Evolutionary conservation across 2,113 vertebrate species (phyloP), one percentile per base, ranked within the genome.

Genomic region (Todiramphus chloris): DNA sequence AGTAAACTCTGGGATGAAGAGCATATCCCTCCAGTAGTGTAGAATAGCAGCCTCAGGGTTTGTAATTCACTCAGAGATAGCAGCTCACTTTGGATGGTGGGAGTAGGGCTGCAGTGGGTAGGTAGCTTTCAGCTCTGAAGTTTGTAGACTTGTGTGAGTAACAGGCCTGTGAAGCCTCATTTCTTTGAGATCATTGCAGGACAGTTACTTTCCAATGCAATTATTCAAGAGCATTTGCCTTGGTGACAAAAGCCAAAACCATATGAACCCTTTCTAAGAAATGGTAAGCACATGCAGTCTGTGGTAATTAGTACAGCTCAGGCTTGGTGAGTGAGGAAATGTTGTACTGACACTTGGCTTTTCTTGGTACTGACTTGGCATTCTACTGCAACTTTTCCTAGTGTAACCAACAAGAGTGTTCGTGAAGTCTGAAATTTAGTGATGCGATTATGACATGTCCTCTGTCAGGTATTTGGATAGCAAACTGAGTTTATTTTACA

Each of bases 391-490:
- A 35, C 31, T 53, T 83, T 46, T 76, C 43, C 21, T 46, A 19
- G 31, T 64, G 23, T 41, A 51, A 46, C 41, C 58, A 70, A 25
- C 37, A 33, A 16, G 53, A 43, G 44, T 48, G 78, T 76, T 84
- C 21, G 24, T 16, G 9, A 66, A 66, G 24, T 41, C 73, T 83
- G 77, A 60, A 76, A 62, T 43, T 44, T 39, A 56, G 16, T 55
- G 53, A 44, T 56, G 69, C 3, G 4, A 27, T n/a, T 79, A 78
- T 37, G 43, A 23, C 78, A 11, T 4, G 5, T 44, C 16, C 56
- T 90, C 68, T 88, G 87, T 78, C 91, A 96, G 83, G 56, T 81
- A 94, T 62, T 94, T 95, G 94, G 94, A 77, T 24, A 80, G 85
- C 84, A 84, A 87, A 82, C 50, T 3, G 53, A 37, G 63, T 70